A percentile compares a stretch with the other conserved stretches of the same genome.
Conservation (phyloP, 2,888 invertebrate genomes). For the Meiosimyza platycephala region DNA sequence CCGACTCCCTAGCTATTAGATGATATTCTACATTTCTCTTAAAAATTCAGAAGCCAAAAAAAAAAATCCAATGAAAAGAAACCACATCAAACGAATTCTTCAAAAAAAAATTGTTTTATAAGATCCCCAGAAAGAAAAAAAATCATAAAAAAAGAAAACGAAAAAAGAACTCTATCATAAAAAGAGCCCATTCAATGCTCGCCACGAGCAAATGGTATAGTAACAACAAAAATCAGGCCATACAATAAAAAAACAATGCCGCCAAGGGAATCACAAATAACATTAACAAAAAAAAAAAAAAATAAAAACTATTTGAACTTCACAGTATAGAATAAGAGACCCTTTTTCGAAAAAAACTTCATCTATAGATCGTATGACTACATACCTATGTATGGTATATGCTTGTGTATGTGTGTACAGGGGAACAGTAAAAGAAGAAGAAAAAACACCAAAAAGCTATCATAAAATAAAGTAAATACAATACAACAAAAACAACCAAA, state of each 20-base stretch:
- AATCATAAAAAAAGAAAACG: constrained; percentile 35
- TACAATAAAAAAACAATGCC: not conserved
- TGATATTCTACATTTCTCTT: no score
- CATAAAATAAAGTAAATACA: constrained; percentile 38
- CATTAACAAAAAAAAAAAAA: constrained; percentile 6
- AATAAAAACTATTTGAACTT: constrained; percentile 28
- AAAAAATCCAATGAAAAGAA: no score
- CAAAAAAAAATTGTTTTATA: no score
- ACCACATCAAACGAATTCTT: no score
- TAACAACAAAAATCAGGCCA: constrained; percentile 28
- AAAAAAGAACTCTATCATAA: constrained; percentile 36
- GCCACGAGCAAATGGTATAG: constrained; percentile 27
- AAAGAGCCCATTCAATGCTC: constrained; percentile 22
- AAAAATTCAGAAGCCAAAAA: no score
- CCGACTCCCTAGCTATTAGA: no score
- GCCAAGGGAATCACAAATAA: constrained; percentile 8
- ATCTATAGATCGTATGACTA: not conserved
- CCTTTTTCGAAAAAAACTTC: constrained; percentile 37
- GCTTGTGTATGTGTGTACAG: not conserved
- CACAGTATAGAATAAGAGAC: constrained; percentile 40
- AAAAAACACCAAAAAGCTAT: constrained; percentile 31
- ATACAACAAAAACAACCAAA: constrained; percentile 19
- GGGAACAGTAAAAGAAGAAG: constrained; percentile 1
- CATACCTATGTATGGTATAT: not conserved
- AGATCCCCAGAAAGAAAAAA: constrained; percentile 18